Conservation (phyloP, 2,888 invertebrate species). For the Melanostoma mellinum region DNA sequence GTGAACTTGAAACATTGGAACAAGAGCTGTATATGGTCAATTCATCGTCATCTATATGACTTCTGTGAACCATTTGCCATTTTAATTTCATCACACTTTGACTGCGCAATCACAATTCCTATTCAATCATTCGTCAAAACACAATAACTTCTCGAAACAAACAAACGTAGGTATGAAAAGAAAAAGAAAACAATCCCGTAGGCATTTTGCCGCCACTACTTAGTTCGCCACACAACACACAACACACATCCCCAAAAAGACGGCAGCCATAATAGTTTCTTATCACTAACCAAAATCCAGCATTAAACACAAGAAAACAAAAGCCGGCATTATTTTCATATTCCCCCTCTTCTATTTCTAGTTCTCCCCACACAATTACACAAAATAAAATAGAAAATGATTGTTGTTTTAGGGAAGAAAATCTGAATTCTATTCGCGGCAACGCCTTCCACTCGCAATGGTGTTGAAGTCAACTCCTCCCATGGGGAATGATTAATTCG, state of each 20-base stretch:
- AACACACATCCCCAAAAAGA: conserved; percentile 56
- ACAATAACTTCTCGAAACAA: neutral
- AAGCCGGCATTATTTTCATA: conserved; percentile 9
- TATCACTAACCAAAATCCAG: conserved; percentile 62
- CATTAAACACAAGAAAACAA: conserved; percentile 25
- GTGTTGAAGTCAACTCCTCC: conserved; percentile 60
- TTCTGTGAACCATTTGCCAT: no score
- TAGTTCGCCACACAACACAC: conserved; percentile 3
- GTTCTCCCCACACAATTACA: neutral
- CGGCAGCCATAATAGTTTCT: conserved; percentile 72
- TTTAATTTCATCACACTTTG: neutral
- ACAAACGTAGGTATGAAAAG: conserved; percentile 9
- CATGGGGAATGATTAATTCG: conserved; percentile 59
- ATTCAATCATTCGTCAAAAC: neutral
- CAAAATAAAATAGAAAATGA: conserved; percentile 57
- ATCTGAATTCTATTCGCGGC: conserved; percentile 34
- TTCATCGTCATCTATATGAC: no score
- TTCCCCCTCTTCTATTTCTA: conserved; percentile 39
- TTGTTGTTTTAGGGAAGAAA: conserved; percentile 41
- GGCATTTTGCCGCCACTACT: conserved; percentile 24
- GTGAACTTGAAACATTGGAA: no score
- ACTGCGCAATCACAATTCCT: conserved; percentile 13
- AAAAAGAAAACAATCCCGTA: conserved; percentile 6
- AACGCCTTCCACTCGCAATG: conserved; percentile 68
- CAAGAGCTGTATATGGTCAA: no score